A percentile compares a stretch with the other conserved stretches of the same genome.
These are phyloP conservation scores for Leptobrachium ailaonicum DNA, from an alignment of 2,113 vertebrate genomes.

Conservation along the genomic window DNA sequence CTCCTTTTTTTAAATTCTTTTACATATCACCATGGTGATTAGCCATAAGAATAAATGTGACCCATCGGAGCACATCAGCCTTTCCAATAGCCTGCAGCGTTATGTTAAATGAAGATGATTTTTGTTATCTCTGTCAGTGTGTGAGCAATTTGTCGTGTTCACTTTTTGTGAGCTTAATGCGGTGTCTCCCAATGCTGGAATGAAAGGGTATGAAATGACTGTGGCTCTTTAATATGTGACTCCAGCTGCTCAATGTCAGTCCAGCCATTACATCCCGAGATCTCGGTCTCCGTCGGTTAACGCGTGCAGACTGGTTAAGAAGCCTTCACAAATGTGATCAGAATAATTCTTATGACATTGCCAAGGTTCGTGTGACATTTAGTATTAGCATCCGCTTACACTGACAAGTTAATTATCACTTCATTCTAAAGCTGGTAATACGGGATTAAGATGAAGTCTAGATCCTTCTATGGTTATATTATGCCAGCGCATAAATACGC, in stretches of 20 bases:
- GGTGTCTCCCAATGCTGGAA: background rate
- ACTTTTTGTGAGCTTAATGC: background rate
- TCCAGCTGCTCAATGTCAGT: background rate
- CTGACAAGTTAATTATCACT: background rate
- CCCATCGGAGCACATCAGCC: no score
- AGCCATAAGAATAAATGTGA: no score
- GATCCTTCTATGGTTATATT: no score
- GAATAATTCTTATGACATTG: conserved; percentile 1
- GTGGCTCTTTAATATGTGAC: background rate
- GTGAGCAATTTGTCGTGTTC: background rate
- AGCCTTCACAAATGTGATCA: background rate
- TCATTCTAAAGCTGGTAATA: background rate
- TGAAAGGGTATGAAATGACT: background rate
- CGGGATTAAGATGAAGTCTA: background rate
- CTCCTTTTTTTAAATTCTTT: no score
- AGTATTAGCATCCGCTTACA: background rate
- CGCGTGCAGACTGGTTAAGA: background rate
- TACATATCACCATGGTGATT: no score
- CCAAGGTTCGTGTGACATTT: background rate
- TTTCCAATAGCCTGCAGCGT: background rate
- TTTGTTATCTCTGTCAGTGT: background rate
- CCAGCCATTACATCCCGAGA: background rate
- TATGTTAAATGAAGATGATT: background rate
- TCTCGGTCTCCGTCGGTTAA: background rate
- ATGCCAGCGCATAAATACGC: no score